Evolutionary conservation across 30 jellyfish, hydroid and myxozoan species (phyloP).

Genomic region (Phacellophora camtschatica): DNA sequence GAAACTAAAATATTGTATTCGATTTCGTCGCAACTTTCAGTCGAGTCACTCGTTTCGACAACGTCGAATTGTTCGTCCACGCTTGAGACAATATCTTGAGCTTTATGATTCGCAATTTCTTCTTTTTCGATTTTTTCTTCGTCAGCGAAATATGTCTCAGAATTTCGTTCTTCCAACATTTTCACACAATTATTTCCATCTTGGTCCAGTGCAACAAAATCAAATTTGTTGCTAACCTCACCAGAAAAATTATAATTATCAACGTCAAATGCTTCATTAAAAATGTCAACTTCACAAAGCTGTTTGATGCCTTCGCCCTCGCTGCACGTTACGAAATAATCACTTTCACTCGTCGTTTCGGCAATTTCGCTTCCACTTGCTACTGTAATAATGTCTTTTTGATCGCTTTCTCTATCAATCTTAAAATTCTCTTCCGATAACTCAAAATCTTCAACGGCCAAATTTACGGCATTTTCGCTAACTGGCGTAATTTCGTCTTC

Average conservation of each 20-base stretch:
- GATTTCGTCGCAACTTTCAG: constrained; percentile 6
- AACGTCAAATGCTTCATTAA: not conserved
- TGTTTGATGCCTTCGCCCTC: not conserved
- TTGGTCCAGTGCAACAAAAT: too few relatives aligned
- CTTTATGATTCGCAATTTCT: not conserved
- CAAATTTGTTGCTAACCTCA: too few relatives aligned
- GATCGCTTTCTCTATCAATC: too few relatives aligned
- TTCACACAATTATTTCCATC: too few relatives aligned
- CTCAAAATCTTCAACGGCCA: not conserved
- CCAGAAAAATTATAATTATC: not conserved
- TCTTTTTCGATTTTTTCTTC: not conserved
- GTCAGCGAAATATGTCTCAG: too few relatives aligned
- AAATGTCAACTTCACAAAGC: not conserved
- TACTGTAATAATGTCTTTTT: too few relatives aligned
- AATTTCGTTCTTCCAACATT: too few relatives aligned
- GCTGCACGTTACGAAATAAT: not conserved
- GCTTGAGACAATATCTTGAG: not conserved
- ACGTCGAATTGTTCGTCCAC: not conserved
- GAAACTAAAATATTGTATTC: constrained; percentile 8
- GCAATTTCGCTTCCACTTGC: not conserved
- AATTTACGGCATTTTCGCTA: not conserved
- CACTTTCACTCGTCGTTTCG: not conserved
- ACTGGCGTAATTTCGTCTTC: not conserved
- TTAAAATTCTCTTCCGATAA: too few relatives aligned
- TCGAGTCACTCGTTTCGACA: constrained; percentile 20